phyloP scores from a whole-genome alignment of 2,113 vertebrate species.

The Eudyptes chrysolophus region DNA sequence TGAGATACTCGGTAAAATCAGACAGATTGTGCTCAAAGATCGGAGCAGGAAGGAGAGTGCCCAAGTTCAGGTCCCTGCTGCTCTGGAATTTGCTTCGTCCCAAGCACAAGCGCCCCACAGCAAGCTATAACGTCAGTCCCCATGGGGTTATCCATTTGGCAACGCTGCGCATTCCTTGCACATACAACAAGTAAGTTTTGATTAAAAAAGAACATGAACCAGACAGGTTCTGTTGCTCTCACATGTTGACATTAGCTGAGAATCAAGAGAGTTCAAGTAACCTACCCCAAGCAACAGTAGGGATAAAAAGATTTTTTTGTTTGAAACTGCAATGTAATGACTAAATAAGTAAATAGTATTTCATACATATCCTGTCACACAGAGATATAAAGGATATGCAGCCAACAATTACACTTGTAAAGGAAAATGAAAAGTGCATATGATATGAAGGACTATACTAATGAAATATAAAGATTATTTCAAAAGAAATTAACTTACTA shows the following conservation, averaged over 20 bases:
- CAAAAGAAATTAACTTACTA: neutral
- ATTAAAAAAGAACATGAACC: neutral
- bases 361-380: neutral
- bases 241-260: slow-evolving; percentile 7
- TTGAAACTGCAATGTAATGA: neutral
- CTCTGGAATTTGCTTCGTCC: neutral
- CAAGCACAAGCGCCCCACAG: neutral
- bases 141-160: neutral
- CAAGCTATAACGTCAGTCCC: neutral
- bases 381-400: neutral
- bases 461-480: neutral
- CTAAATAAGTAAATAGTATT: slow-evolving; percentile 2
- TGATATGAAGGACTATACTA: neutral
- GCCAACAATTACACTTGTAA: slow-evolving; percentile 16
- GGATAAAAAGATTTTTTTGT: neutral
- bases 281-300: neutral
- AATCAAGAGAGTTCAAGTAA: slow-evolving; percentile 29
- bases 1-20: neutral
- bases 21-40: neutral
- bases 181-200: neutral
- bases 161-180: neutral
- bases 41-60: neutral
- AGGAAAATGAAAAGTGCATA: neutral
- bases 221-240: neutral
- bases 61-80: neutral